Conservation (phyloP, 2,797 vertebrate genomes). For the Dallia pectoralis region DNA sequence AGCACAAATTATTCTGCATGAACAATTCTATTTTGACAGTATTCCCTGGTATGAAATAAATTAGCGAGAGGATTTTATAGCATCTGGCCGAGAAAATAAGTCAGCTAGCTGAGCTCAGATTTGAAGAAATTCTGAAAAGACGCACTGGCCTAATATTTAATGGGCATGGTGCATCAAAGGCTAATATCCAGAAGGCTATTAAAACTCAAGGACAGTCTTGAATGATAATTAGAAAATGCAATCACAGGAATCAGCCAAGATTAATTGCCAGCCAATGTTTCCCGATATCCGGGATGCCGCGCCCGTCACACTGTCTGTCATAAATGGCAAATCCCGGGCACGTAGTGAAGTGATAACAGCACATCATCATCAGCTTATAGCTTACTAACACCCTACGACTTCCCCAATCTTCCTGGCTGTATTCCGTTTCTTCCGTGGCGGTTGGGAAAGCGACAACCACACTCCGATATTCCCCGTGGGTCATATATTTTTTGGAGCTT, state of each 20-base stretch:
- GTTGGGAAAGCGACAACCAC: not conserved
- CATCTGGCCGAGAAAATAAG: constrained; percentile 57
- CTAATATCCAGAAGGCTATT: constrained; percentile 82
- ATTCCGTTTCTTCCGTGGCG: not conserved
- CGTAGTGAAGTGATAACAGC: constrained; percentile 10
- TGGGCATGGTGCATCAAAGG: constrained; percentile 75
- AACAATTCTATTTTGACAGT: too few species aligned
- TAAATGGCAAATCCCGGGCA: constrained; percentile 38
- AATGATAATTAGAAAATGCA: constrained; percentile 83
- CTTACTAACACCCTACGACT: constrained; percentile 30
- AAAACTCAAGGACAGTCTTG: constrained; percentile 80
- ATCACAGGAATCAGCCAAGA: constrained; percentile 76
- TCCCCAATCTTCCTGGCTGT: constrained; percentile 18
- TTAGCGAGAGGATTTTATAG: constrained; percentile 60
- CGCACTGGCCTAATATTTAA: constrained; percentile 69
- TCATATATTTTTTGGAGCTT: not conserved
- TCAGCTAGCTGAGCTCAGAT: constrained; percentile 54
- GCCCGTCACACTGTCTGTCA: constrained; percentile 41
- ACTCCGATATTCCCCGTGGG: not conserved
- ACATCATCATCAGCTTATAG: constrained; percentile 34
- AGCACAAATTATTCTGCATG: too few species aligned
- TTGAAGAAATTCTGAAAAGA: constrained; percentile 67
- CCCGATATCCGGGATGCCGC: constrained; percentile 57
- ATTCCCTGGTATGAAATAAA: constrained; percentile 41
- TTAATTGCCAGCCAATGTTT: constrained; percentile 70